A percentile compares a stretch with the other conserved stretches of the same genome.
These are phyloP conservation scores for Antheraea mylitta DNA, from an alignment of 1,140 invertebrate genomes.

Conservation along the genomic window DNA sequence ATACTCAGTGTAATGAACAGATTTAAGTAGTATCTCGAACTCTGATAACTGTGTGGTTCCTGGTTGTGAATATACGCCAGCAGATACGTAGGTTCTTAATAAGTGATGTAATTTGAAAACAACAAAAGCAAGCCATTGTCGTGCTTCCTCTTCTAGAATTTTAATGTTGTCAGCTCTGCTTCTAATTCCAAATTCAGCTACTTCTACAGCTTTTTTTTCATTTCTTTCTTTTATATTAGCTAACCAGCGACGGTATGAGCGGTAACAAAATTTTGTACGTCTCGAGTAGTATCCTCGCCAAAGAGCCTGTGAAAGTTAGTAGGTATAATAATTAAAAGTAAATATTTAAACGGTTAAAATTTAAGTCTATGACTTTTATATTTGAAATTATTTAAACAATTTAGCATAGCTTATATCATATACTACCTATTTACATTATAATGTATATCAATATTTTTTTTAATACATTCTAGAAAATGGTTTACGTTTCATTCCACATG, in stretches of 20 bases:
- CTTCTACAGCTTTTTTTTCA: slow-evolving; percentile 56
- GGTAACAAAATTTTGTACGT: slow-evolving; percentile 63
- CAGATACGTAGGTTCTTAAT: slow-evolving; percentile 59
- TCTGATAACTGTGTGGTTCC: slow-evolving; percentile 57
- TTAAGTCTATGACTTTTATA: too few species aligned
- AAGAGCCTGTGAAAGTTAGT: slow-evolving; percentile 40
- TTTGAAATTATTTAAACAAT: too few species aligned
- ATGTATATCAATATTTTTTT: too few species aligned
- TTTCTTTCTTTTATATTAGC: slow-evolving; percentile 56
- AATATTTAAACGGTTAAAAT: too few species aligned
- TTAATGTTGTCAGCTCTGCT: slow-evolving; percentile 59
- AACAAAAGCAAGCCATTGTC: slow-evolving; percentile 69
- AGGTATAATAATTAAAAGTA: background rate
- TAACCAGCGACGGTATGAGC: slow-evolving; percentile 65
- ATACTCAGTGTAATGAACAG: slow-evolving; percentile 70
- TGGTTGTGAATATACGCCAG: slow-evolving; percentile 67
- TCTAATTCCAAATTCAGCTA: slow-evolving; percentile 57
- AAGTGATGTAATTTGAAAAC: slow-evolving; percentile 76
- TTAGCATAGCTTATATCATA: too few species aligned
- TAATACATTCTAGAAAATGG: too few species aligned
- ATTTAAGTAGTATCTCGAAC: slow-evolving; percentile 71
- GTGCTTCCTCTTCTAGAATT: slow-evolving; percentile 66
- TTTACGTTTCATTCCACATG: too few species aligned
- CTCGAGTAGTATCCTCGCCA: slow-evolving; percentile 70
- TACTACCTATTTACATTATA: too few species aligned